Conservation (phyloP, 2,113 vertebrate species). For the Cryptotis parvus region DNA sequence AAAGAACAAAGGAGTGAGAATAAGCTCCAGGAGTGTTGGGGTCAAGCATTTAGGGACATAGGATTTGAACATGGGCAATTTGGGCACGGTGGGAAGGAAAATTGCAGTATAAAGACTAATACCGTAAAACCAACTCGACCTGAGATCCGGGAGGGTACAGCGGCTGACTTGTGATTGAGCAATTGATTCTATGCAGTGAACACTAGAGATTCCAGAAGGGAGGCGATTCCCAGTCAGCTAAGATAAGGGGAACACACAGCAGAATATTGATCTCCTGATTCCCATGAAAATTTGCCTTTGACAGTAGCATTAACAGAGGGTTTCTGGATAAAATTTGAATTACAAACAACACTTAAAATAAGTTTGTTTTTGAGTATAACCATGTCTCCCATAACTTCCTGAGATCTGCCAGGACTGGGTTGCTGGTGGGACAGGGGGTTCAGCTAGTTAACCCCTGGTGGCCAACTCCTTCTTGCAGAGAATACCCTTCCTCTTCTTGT, state of each 20-base stretch:
- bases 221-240: rapidly evolving
- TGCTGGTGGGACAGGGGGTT: background rate
- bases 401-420: background rate
- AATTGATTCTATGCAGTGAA: background rate
- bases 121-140: background rate
- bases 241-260: background rate
- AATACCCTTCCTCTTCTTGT: background rate
- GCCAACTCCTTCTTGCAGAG: background rate
- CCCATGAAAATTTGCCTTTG: background rate
- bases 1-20: background rate
- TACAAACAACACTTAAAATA: background rate
- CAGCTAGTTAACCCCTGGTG: background rate
- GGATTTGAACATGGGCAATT: background rate
- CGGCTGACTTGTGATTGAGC: background rate
- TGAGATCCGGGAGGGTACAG: too few relatives aligned
- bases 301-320: background rate
- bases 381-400: background rate
- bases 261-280: too few relatives aligned
- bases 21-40: background rate
- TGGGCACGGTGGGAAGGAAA: background rate
- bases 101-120: rapidly evolving
- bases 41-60: background rate
- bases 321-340: conserved; percentile 17
- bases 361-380: background rate
- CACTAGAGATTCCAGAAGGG: too few relatives aligned